Evolutionary conservation across 2,113 vertebrate genomes (phyloP), one percentile per base, ranked within the genome.

Genomic region (Pipra filicauda): DNA sequence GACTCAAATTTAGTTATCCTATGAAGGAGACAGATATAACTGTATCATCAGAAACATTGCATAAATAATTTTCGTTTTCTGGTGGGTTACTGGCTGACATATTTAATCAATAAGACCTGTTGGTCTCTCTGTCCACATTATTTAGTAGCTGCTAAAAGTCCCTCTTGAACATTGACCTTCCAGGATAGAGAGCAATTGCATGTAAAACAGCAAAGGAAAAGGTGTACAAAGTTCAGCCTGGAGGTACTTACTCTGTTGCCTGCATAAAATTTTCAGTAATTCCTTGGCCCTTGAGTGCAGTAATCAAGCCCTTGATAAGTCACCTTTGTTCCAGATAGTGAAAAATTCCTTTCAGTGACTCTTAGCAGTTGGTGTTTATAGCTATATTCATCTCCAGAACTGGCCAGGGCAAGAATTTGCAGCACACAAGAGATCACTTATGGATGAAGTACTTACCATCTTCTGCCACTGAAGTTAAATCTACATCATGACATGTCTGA

Each of bases 51-150:
- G 54, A 90, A 95, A 90, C n/a, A 73, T 3, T 33, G n/a, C 67
- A 86, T 69, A 95, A 83, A 80, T 57, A 37, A 48, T 51, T 49
- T 64, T 85, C 44, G 30, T 87, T 74, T 80, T 84, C 73, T 73
- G 28, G n/a, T 96, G 89, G 52, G 57, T 89, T 85, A n/a, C 87
- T 96, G 86, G 61, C 85, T 95, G 79, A 67, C 61, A 27, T 79
- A 59, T 9, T 76, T 88, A 82, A 30, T 91, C 87, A n/a, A 51
- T 23, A 78, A 58, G 67, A 80, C 33, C 33, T 70, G 13, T 51
- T 77, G 37, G 31, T 75, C 54, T 84, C 10, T 13, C 12, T 66
- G 31, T 66, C 66, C 30, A 44, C 28, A 6, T 85, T 77, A 58
- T 51, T 61, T 65, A 21, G 11, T n/a, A 94, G 62, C 71, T 70